Conservation (phyloP, 2,888 invertebrate species). For the Orchesellides sinensis region DNA sequence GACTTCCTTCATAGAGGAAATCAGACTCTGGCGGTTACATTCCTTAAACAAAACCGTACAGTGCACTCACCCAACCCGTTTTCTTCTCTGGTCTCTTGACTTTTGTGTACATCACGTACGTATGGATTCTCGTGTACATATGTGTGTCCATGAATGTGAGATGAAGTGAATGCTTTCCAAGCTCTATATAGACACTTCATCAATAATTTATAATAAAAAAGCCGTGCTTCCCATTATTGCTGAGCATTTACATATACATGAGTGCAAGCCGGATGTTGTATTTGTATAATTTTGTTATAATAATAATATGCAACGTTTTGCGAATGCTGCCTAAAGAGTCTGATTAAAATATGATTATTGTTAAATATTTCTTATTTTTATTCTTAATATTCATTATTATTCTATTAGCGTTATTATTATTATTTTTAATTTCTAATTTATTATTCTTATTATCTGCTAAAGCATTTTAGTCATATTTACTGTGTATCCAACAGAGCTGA, state of each 20-base stretch:
- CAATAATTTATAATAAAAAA: not conserved
- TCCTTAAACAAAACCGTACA: slow-evolving; percentile 32
- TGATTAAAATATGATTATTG: slow-evolving; percentile 27
- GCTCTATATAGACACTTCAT: not conserved
- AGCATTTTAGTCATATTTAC: slow-evolving; percentile 63
- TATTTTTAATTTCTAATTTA: no score
- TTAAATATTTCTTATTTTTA: slow-evolving; percentile 42
- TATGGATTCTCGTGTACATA: no score
- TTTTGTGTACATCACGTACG: no score
- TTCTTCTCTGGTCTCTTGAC: no score
- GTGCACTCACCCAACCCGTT: no score
- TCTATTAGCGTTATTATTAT: slow-evolving; percentile 30
- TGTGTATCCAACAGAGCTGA: slow-evolving; percentile 75
- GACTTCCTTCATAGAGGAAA: slow-evolving; percentile 27
- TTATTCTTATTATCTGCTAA: slow-evolving; percentile 50
- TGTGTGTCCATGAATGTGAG: not conserved
- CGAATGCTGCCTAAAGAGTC: slow-evolving; percentile 45
- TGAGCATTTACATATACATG: no score
- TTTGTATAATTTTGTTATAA: not conserved
- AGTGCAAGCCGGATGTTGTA: not conserved
- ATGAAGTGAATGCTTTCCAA: not conserved
- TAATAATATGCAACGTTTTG: slow-evolving; percentile 20
- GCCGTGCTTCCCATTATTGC: not conserved
- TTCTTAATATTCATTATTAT: not conserved
- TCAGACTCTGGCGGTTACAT: slow-evolving; percentile 54